Base-by-base conservation (phyloP, 2,888 invertebrate genomes). In the Eupeodes luniger region DNA sequence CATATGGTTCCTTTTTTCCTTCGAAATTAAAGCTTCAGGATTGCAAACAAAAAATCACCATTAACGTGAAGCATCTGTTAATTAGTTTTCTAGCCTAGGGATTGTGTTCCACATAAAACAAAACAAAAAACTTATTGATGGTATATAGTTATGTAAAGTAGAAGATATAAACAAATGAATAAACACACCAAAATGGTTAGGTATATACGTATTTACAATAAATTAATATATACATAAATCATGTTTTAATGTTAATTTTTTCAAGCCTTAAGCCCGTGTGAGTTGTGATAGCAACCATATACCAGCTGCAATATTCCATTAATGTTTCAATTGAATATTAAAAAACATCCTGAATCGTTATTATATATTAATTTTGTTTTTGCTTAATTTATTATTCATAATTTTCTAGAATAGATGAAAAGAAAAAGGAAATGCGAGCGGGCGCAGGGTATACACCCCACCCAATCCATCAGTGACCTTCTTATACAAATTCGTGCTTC, bases 291-390 rank as follows among this genome's bases (percentile, higher is more conserved):
- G 62, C 19, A 14, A 51, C 62, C 51, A 57, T 75, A 64, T 75
- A 64, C n/a, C n/a, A 40, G 40, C 57, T n/a, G 51, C 59, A 47
- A 49, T 44, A 14, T 49, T 72, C 51, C 70, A 53, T 81, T 81
- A 80, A 70, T 81, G 40, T 9, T 85, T 72, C 85, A 85, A 81
- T 85, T 81, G 76, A 85, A 80, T 80, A 80, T 81, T 72, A 66
- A 53, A 70, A 27, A 76, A 57, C 16, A 55, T 11, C 47, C n/a
- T 57, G 62, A 74, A 61, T 19, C 34, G 64, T 49, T 27, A 51
- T 53, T 27, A 27, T 27, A 27, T 2, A 27, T 27, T 69, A 44
- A 55, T 57, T 57, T 72, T 59, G 59, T 44, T 75, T 57, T 47
- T 44, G n/a, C 67, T 12, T 34, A 75, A 69, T 75, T 75, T 72